Evolutionary conservation across 2,888 invertebrate genomes (phyloP), one percentile per base, ranked within the genome.

Genomic region (Noctua comes): DNA sequence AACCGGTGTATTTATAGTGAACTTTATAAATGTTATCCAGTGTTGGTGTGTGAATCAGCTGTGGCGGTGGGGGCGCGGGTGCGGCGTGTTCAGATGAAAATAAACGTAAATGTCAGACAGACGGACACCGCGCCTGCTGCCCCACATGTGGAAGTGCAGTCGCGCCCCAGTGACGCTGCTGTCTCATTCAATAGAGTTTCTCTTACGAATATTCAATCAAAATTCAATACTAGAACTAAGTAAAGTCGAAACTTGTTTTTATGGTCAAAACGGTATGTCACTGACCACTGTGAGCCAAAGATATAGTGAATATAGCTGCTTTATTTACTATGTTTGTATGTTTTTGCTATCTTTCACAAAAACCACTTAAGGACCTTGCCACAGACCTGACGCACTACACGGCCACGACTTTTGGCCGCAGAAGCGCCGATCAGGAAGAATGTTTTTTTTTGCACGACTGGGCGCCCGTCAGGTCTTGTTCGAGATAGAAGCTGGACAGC

Each of bases 41-140:
- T 27, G 76, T 57, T 51, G 54, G 43, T 40, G 74, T 54, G 36
- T 82, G 86, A 82, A 89, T 80, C 84, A 88, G 86, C 82, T 82
- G 89, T 40, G 70, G 70, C 72, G n/a, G 21, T 54, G 65, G n/a
- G n/a, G n/a, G 57, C 54, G 21, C 66, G 59, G 21, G 51, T 46
- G 46, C 74, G 21, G 13, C 43, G 51, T 48, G 75, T 51, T 43
- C 68, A 21, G 79, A 78, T 89, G 24, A 74, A 89, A 88, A 88
- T 88, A 89, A 83, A 83, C 72, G 54, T 65, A 85, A 86, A 88
- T 88, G 89, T 88, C 84, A 88, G 76, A 73, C 81, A 68, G 68
- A 16, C 70, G n/a, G 68, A 36, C 73, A 62, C 51, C 54, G 54
- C 73, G 43, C 31, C 21, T 24, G 57, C 10, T 48, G 79, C 2